A percentile compares a stretch with the other conserved stretches of the same genome.
Evolutionary conservation across 2,113 vertebrate genomes (phyloP).

Genomic region (Psilopsiagon aurifrons): DNA sequence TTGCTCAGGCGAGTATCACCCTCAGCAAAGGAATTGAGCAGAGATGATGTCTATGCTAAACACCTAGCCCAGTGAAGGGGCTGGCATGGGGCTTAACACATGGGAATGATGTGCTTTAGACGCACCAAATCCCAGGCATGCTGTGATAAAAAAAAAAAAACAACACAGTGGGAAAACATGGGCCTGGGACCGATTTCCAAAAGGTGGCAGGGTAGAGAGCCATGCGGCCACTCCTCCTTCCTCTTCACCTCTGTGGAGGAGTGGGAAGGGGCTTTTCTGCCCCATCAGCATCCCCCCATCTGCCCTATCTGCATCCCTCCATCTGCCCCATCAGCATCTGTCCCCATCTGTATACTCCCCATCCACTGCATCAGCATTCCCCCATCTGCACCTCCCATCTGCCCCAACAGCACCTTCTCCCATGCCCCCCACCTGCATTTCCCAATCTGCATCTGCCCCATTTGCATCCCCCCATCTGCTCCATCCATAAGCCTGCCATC

Average conservation of each 20-base stretch:
- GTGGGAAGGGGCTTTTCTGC: background rate
- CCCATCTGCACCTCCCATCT: background rate
- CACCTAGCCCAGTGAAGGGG: background rate
- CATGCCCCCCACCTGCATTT: background rate
- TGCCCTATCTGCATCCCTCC: background rate
- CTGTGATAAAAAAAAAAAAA: background rate
- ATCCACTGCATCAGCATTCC: background rate
- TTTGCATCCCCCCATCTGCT: background rate
- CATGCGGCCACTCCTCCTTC: background rate
- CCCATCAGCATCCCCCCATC: background rate
- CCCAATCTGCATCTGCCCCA: background rate
- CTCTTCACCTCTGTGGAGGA: background rate
- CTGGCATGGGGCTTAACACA: background rate
- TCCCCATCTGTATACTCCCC: background rate
- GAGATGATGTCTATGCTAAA: background rate
- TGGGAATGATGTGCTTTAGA: background rate
- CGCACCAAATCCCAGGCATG: background rate
- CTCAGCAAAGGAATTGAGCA: background rate
- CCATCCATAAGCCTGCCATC: background rate
- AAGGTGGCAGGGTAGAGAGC: background rate
- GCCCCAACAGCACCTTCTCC: background rate
- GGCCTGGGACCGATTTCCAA: background rate
- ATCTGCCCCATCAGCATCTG: background rate
- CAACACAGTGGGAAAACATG: background rate
- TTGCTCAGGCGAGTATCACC: background rate